Percentiles rank a stretch among this genome's conserved stretches.
Conservation (phyloP, 2,888 invertebrate genomes). For the Isotomurus palustris region DNA sequence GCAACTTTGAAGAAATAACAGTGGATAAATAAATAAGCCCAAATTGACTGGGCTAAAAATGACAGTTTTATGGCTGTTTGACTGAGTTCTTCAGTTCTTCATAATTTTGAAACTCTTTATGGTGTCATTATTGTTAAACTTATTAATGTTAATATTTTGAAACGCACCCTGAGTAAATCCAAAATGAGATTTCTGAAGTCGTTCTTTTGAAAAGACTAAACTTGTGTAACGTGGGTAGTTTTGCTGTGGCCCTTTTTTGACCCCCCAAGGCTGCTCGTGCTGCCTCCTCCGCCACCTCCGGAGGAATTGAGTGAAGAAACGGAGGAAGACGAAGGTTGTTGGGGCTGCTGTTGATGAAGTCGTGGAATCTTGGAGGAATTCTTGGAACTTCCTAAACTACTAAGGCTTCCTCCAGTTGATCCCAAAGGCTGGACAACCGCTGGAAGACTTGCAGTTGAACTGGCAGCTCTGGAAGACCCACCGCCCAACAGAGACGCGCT, state of each 20-base stretch:
- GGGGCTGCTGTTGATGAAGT: constrained; percentile 5
- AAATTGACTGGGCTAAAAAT: too few species aligned
- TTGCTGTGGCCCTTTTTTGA: constrained; percentile 31
- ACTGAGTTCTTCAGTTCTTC: too few species aligned
- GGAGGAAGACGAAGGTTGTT: constrained; percentile 16
- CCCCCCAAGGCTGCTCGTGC: constrained; percentile 9
- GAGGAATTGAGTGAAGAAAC: constrained; percentile 3
- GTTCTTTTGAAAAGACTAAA: constrained; percentile 29
- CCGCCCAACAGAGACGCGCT: constrained; percentile 36
- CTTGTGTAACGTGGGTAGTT: constrained; percentile 45
- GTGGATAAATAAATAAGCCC: too few species aligned
- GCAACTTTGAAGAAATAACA: too few species aligned
- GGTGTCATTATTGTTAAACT: too few species aligned
- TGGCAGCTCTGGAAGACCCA: not conserved
- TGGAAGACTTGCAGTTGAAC: not conserved
- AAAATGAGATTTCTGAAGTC: too few species aligned
- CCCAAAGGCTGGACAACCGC: constrained; percentile 11
- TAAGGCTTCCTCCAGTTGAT: constrained; percentile 13
- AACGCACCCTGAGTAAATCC: too few species aligned
- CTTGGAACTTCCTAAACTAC: constrained; percentile 15
- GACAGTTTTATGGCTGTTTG: too few species aligned
- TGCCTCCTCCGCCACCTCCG: constrained; percentile 5
- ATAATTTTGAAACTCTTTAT: too few species aligned
- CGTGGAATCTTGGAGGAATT: constrained; percentile 15
- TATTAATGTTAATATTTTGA: too few species aligned